Evolutionary conservation across 2,888 invertebrate species (phyloP), one percentile per base, ranked within the genome.

Genomic region (Cactoblastis cactorum): DNA sequence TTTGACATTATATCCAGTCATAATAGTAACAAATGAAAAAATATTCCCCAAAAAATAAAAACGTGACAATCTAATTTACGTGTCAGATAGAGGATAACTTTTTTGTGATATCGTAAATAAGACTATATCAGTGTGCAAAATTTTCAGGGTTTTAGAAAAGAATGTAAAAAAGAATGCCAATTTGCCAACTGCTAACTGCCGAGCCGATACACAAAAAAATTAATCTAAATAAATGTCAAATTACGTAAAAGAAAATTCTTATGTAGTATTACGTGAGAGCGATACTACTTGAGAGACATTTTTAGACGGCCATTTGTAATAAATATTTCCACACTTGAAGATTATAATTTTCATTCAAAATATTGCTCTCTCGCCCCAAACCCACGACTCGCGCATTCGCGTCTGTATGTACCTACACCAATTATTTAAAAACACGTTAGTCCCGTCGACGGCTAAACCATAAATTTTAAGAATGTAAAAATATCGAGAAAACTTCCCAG

Each of bases 291-390:
- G 63, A 62, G 58, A 39, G 57, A 59, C 57, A 59, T 51, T 70
- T 69, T 70, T 65, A 69, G 65, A 62, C 62, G 65, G 62, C 62
- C 61, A 58, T 55, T 57, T 51, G 62, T 57, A 66, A 74, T 77
- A 76, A 77, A 80, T 56, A 71, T 75, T 71, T 79, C 67, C 63
- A 69, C 78, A 69, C 71, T 58, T 65, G 47, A 62, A 67, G 55
- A 65, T 62, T 61, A 65, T 51, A 65, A 64, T 61, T 66, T 67
- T 65, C 53, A 48, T 54, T 56, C 63, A 67, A 67, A 66, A 62
- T 69, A 70, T 63, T 58, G 57, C 57, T 49, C 53, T 51, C 50
- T 22, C 34, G n/a, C 14, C n/a, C 5, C n/a, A 48, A 48, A 24
- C 24, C 28, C 24, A 19, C 37, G 46, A 38, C 49, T 51, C 51